A percentile compares a stretch with the other conserved stretches of the same genome.
These are phyloP conservation scores for Phataginus tetradactyla DNA, from an alignment of 2,797 vertebrate genomes.

Conservation along the genomic window DNA sequence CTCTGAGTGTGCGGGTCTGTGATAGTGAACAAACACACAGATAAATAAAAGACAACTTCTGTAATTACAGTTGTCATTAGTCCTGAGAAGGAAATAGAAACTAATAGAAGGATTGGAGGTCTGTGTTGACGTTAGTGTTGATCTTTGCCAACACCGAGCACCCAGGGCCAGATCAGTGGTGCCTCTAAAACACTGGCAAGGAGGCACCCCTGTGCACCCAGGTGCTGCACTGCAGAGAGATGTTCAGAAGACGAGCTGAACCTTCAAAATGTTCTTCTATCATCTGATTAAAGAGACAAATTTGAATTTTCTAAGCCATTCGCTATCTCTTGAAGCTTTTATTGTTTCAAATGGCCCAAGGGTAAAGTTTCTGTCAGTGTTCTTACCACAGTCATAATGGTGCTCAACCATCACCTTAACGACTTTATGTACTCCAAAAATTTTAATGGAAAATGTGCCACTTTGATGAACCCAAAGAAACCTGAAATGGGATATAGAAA, in stretches of 20 bases:
- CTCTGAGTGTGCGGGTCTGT: background rate
- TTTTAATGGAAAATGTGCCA: slow-evolving; percentile 68
- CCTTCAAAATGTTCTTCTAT: slow-evolving; percentile 2
- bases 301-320: slow-evolving; percentile 70
- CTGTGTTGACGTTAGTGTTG: background rate
- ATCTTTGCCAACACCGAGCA: background rate
- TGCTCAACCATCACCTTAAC: slow-evolving; percentile 63
- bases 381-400: slow-evolving; percentile 46
- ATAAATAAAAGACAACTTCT: background rate
- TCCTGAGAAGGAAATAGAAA: slow-evolving; percentile 1
- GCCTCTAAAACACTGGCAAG: background rate
- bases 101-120: background rate
- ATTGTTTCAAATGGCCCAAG: slow-evolving; percentile 73
- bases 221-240: background rate
- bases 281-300: slow-evolving; percentile 35
- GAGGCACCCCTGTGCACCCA: background rate
- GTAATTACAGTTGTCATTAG: background rate
- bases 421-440: background rate
- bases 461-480: slow-evolving; percentile 68
- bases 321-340: slow-evolving; percentile 64
- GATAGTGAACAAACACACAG: background rate
- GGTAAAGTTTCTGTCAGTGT: slow-evolving; percentile 54
- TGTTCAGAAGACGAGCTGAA: background rate
- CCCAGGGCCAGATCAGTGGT: background rate
- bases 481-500: slow-evolving; percentile 79